Conservation (phyloP, 1,140 invertebrate genomes). For the Drosophila albomicans region DNA sequence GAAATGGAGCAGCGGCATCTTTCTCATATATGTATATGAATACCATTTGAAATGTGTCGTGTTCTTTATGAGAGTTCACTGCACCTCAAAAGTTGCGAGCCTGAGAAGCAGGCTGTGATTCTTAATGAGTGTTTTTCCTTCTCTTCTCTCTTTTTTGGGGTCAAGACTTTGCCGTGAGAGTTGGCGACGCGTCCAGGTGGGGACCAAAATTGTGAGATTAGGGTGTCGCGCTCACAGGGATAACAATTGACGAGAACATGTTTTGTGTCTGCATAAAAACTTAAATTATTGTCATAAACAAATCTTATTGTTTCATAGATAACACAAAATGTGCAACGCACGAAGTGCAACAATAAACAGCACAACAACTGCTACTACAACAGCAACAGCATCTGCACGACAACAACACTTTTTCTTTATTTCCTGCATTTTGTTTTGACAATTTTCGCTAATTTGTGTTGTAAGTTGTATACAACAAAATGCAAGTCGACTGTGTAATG, state of each 20-base stretch:
- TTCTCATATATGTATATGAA: constrained; percentile 55
- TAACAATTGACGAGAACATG: constrained; percentile 14
- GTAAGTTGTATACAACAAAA: neutral
- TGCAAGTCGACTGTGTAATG: neutral
- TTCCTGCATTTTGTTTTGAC: constrained; percentile 56
- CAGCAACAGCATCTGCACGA: constrained; percentile 9
- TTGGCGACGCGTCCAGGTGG: constrained; percentile 19
- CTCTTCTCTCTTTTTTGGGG: neutral
- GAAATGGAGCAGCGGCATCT: constrained; percentile 72
- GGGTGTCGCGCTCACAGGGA: neutral
- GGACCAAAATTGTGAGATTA: neutral
- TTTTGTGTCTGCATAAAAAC: constrained; percentile 19
- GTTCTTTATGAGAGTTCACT: constrained; percentile 41
- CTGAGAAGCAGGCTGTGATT: constrained; percentile 22
- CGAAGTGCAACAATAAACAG: constrained; percentile 32
- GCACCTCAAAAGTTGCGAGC: constrained; percentile 22
- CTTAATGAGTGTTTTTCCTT: neutral
- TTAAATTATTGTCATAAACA: constrained; percentile 55
- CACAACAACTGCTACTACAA: neutral
- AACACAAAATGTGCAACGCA: constrained; percentile 52
- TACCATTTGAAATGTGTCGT: constrained; percentile 58
- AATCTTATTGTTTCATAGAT: constrained; percentile 59
- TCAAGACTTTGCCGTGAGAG: constrained; percentile 34
- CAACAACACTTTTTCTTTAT: constrained; percentile 42
- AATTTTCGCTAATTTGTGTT: constrained; percentile 52